A percentile compares a stretch with the other conserved stretches of the same genome.
phyloP scores from a whole-genome alignment of 2,113 vertebrate genomes.

The Furnarius figulus region DNA sequence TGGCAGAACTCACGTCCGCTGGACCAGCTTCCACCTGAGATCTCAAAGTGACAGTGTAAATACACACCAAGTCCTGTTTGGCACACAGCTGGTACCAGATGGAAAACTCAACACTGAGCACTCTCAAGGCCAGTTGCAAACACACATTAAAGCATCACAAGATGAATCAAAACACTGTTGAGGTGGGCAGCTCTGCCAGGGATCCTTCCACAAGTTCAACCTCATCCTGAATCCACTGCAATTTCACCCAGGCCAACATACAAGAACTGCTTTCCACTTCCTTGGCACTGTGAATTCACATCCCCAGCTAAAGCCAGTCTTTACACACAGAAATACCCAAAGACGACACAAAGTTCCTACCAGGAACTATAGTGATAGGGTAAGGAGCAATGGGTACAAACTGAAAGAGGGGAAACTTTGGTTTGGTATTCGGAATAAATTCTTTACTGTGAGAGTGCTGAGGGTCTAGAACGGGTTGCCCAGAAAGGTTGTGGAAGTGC shows the following conservation, averaged over 20 bases:
- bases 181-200: not conserved
- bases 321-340: not conserved
- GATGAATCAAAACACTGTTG: not conserved
- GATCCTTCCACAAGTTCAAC: not conserved
- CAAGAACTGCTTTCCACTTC: not conserved
- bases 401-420: not conserved
- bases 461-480: not conserved
- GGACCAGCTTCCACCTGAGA: not conserved
- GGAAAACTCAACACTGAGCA: not conserved
- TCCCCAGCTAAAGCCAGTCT: not conserved
- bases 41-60: not conserved
- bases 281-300: rapidly evolving
- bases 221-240: not conserved
- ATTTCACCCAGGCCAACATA: not conserved
- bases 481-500: not conserved
- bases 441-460: not conserved
- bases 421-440: not conserved
- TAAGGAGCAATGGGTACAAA: not conserved
- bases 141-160: not conserved
- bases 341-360: not conserved
- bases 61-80: rapidly evolving
- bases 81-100: not conserved
- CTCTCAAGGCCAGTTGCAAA: not conserved
- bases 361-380: not conserved
- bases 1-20: not conserved